A percentile compares a stretch with the other conserved stretches of the same genome.
Evolutionary conservation across 2,113 vertebrate genomes (phyloP).

Genomic region (Rhizomys pruinosus): DNA sequence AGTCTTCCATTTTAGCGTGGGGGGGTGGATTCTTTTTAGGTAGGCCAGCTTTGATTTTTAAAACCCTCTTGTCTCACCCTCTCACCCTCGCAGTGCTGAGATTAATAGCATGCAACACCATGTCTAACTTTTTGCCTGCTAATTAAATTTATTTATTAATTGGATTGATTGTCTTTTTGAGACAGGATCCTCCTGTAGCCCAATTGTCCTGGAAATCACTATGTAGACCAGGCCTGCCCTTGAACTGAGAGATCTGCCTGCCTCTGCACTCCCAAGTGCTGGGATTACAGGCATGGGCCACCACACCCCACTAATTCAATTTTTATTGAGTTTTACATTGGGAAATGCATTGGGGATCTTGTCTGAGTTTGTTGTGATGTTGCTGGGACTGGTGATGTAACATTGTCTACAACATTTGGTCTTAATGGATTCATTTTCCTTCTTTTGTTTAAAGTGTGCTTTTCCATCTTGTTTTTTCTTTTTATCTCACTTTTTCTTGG

Average conservation of each 20-base stretch:
- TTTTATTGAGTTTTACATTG: not conserved
- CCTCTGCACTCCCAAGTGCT: not conserved
- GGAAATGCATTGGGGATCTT: not conserved
- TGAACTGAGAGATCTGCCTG: not conserved
- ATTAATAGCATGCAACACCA: not conserved
- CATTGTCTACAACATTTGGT: not conserved
- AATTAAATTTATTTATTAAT: too few relatives aligned
- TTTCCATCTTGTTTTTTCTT: not conserved
- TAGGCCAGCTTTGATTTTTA: not conserved
- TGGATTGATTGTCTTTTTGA: too few relatives aligned
- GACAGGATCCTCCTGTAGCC: too few relatives aligned
- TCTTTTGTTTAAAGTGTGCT: not conserved
- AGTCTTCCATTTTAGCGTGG: too few relatives aligned
- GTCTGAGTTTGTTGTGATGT: not conserved
- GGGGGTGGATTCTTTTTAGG: not conserved
- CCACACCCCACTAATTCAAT: too few relatives aligned
- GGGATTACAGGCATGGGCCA: not conserved
- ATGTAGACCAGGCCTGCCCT: not conserved
- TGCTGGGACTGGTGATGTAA: not conserved
- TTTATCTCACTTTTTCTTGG: not conserved
- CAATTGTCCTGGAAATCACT: too few relatives aligned
- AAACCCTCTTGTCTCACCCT: not conserved
- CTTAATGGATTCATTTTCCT: not conserved
- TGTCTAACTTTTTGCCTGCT: not conserved
- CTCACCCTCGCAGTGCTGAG: not conserved